Base-by-base conservation (phyloP, 2,113 vertebrate genomes). In the Ciconia boyciana region DNA sequence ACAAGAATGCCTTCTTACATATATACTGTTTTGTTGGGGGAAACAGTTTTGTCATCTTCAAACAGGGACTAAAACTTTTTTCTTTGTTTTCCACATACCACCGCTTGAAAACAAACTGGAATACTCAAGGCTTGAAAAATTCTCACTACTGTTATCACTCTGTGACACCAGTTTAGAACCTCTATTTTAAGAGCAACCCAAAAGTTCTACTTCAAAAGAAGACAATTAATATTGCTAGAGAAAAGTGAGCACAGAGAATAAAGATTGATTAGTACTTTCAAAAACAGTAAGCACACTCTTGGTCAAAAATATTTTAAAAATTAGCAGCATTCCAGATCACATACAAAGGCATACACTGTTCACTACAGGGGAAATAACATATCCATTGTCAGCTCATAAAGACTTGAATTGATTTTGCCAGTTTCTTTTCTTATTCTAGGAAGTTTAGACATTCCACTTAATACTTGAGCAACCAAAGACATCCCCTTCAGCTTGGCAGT, bases 251-350 rank as follows among this genome's bases (percentile, higher is more conserved):
- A 60, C 18, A 72, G 25, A 89, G 34, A 85, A 84, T n/a, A 69
- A 79, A 87, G 62, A 87, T 1, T 61, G 34, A 85, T 83, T 39
- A 46, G 21, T 32, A 29, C 3, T 2, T 83, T 58, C 18, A 79
- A 79, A 89, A 89, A 5, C 26, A 87, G 69, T 41, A 91, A 54
- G 77, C 26, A 76, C 0, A 7, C 32, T 5, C 41, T 87, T 79
- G 25, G 65, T 85, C 49, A 85, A 91, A 94, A 96, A 41, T 57
- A 89, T 71, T 55, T 82, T 13, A 95, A 89, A 39, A 91, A 91
- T 65, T 64, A 94, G 60, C 39, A 89, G 43, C 64, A 84, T 87
- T 93, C 52, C 72, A 87, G n/a, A 36, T 84, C 3, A 82, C 7
- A 65, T 65, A 87, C 61, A 93, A 91, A 93, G 41, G n/a, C 34